Evolutionary conservation across 2,797 vertebrate genomes (phyloP), one percentile per base, ranked within the genome.

Genomic region (Geotrypetes seraphini): DNA sequence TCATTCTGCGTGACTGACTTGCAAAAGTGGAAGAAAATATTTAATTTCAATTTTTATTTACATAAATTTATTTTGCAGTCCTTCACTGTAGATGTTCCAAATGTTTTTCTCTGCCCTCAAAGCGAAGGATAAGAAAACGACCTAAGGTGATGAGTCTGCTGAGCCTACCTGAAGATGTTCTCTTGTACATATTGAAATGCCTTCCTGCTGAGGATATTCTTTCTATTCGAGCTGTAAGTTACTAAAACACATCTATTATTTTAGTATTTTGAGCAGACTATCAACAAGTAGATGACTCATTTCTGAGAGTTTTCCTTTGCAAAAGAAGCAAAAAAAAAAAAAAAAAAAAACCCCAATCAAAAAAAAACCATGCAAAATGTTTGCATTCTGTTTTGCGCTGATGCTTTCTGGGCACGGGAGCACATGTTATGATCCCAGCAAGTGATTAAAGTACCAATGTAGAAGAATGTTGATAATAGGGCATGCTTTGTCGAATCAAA

Each of bases 1-100:
- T n/a, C n/a, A n/a, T n/a, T n/a, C n/a, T n/a, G n/a, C n/a, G n/a
- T n/a, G n/a, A n/a, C n/a, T n/a, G n/a, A n/a, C n/a, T n/a, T n/a
- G n/a, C n/a, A n/a, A n/a, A n/a, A n/a, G n/a, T n/a, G n/a, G n/a
- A n/a, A n/a, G n/a, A n/a, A n/a, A n/a, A n/a, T n/a, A n/a, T n/a
- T n/a, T n/a, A n/a, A n/a, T n/a, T n/a, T n/a, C n/a, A n/a, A n/a
- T n/a, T n/a, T n/a, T n/a, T n/a, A n/a, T n/a, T n/a, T n/a, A n/a
- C n/a, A n/a, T n/a, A n/a, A n/a, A n/a, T n/a, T n/a, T 7, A 32
- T 37, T 42, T 37, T 38, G 17, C 63, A 87, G 81, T 78, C 38
- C 52, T 91, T 55, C 94, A 96, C 62, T 97, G 94, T 63, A 86
- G 79, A 43, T 99, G 96, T 69, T 81, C 86, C 68, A 93, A 90